Conservation (phyloP, 1,140 invertebrate species). For the Micrasema longulum region DNA sequence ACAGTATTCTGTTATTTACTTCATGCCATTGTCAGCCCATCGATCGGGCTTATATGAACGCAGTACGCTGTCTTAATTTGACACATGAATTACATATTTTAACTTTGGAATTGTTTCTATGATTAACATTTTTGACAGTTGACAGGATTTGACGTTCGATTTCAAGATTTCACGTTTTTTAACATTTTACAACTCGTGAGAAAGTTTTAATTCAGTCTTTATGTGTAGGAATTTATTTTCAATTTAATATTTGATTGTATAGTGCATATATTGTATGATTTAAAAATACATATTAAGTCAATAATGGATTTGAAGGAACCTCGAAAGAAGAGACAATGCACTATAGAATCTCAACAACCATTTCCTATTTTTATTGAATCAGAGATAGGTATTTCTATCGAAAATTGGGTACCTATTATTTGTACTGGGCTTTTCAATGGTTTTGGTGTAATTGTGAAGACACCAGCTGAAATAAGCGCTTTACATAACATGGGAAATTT, state of each 20-base stretch:
- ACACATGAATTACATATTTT: background rate
- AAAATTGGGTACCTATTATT: conserved; percentile 60
- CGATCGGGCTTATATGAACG: background rate
- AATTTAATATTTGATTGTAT: no score
- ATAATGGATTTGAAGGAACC: conserved; percentile 67
- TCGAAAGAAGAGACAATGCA: conserved; percentile 61
- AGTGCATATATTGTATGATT: no score
- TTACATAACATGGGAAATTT: conserved; percentile 80
- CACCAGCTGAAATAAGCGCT: conserved; percentile 70
- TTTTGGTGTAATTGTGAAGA: conserved; percentile 72
- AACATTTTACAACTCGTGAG: background rate
- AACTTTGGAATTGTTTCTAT: background rate
- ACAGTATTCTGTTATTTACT: background rate
- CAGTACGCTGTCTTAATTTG: background rate
- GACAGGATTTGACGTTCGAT: no score
- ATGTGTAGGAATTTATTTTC: no score
- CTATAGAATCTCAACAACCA: conserved; percentile 58
- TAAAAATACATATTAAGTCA: no score
- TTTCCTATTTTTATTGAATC: conserved; percentile 63
- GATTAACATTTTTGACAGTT: background rate
- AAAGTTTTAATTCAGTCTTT: background rate
- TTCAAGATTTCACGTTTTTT: background rate
- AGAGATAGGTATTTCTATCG: conserved; percentile 49
- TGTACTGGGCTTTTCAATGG: conserved; percentile 75
- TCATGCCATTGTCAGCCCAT: background rate